Base-by-base conservation (phyloP, 2,888 invertebrate species). In the Coleophora flavipennella region DNA sequence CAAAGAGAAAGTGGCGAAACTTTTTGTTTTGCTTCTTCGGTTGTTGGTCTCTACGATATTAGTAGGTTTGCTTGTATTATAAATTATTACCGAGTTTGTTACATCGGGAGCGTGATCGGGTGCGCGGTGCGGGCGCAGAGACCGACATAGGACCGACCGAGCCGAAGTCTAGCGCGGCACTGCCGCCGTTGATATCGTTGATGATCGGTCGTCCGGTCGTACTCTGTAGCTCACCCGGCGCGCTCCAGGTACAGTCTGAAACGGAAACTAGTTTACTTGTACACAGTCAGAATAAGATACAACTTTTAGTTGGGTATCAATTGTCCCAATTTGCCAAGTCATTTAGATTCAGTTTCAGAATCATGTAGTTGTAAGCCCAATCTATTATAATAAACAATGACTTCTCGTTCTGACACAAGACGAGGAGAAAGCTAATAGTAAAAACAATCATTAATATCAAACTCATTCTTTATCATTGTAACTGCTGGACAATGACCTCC, bases 101-200 rank as follows among this genome's bases (percentile, higher is more conserved):
- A 67, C 69, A 65, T 70, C 76, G 77, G 55, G 62, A 65, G 61
- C 67, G 69, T 67, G 59, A 60, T 70, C 67, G 63, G 55, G 48
- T 50, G 62, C 63, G 65, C 57, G 50, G 57, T 51, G 46, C 45
- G 49, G 51, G 46, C 51, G 53, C 57, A 52, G 48, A 42, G 46
- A 50, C 60, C 64, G 59, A 51, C 70, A 63, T 66, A 36, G 68
- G 72, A 57, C 75, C 76, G 67, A 48, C 57, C 54, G 62, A 63
- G 51, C 39, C 63, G 67, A 62, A 46, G 51, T 62, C 71, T 70
- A 65, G 70, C 79, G 75, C 80, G 73, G 60, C 69, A 83, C 81
- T 83, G 75, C 63, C 50, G 48, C 33, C 38, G 46, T 38, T n/a
- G n/a, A n/a, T n/a, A n/a, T n/a, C n/a, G n/a, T n/a, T n/a, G n/a